Base-by-base conservation (phyloP, 92 coral and sea anemone species). In the Epizoanthus stellaris region DNA sequence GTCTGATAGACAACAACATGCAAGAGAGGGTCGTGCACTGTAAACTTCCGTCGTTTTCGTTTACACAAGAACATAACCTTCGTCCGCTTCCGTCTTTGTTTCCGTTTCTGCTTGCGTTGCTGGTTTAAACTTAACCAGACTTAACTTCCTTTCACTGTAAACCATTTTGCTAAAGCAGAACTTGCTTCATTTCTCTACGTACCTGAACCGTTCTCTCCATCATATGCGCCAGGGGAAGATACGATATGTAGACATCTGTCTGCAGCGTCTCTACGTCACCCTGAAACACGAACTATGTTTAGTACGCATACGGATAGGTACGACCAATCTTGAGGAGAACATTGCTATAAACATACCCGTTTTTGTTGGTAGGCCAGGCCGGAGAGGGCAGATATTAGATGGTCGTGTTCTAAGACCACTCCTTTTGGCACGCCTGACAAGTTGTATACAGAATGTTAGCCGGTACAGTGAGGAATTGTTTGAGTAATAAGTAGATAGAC, bases 221-320 rank as follows among this genome's bases (percentile, higher is more conserved):
- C 97, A 93, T 91, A 91, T 95, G 98, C 36, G 97, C 98, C 47
- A 95, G 93, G 11, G 98, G 98, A 21, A 95, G 88, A 64, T 89
- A 95, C 11, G 98, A 95, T 10, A 95, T 76, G n/a, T 95, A 95
- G 45, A 89, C 89, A 45, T 93, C 95, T 17, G 85, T 84, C 15
- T 93, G 52, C 1, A 65, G 47, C n/a, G 91, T 10, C 23, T 89
- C 88, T 25, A 77, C 76, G 25, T 92, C 98, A 74, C 80, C 85
- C 98, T 95, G 84, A 66, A 66, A 52, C 34, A 34, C 16, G 10
- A 65, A 60, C 64, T 3, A 45, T 2, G n/a, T 4, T 68, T 11
- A 23, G 9, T 30, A 58, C 16, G 52, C 12, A 42, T 45, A 3
- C 4, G 20, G 0, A 43, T 15, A 60, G 70, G 23, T 67, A 75